Evolutionary conservation across 2,797 vertebrate species (phyloP).

Genomic region (Erpetoichthys calabaricus): DNA sequence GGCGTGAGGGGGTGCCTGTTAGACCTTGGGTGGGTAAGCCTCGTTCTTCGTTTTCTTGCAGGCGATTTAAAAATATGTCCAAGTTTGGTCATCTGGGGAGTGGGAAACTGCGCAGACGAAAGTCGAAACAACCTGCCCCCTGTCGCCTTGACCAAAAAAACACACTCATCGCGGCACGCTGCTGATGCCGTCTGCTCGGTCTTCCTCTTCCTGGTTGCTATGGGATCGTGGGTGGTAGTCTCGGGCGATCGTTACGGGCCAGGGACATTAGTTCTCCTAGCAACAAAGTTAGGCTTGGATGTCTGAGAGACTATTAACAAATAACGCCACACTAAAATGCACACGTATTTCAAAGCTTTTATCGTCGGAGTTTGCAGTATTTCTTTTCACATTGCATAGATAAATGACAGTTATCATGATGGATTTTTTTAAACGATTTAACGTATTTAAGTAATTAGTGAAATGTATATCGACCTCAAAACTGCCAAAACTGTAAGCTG

Average conservation of each 20-base stretch:
- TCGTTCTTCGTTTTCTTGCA: no score
- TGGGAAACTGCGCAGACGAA: conserved; percentile 64
- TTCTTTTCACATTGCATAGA: no score
- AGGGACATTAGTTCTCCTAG: conserved; percentile 59
- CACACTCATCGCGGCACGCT: conserved; percentile 27
- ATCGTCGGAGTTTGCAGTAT: no score
- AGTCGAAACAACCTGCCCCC: conserved; percentile 44
- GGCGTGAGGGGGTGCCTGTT: no score
- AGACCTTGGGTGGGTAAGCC: no score
- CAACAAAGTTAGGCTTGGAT: conserved; percentile 61
- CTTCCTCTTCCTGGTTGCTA: conserved; percentile 43
- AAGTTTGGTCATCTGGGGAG: conserved; percentile 22
- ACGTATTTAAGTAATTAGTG: no score
- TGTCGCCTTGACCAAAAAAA: conserved; percentile 27
- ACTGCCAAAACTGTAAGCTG: no score
- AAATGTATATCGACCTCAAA: no score
- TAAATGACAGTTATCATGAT: no score
- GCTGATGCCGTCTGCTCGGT: conserved; percentile 43
- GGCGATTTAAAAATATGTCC: neutral
- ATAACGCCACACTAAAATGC: conserved; percentile 49
- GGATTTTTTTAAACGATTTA: no score
- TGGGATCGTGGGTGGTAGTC: conserved; percentile 65
- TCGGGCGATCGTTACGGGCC: conserved; percentile 54
- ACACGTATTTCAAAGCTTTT: no score
- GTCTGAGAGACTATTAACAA: conserved; percentile 58